Evolutionary conservation across 2,797 vertebrate genomes (phyloP).

Genomic region (Astyanax mexicanus): DNA sequence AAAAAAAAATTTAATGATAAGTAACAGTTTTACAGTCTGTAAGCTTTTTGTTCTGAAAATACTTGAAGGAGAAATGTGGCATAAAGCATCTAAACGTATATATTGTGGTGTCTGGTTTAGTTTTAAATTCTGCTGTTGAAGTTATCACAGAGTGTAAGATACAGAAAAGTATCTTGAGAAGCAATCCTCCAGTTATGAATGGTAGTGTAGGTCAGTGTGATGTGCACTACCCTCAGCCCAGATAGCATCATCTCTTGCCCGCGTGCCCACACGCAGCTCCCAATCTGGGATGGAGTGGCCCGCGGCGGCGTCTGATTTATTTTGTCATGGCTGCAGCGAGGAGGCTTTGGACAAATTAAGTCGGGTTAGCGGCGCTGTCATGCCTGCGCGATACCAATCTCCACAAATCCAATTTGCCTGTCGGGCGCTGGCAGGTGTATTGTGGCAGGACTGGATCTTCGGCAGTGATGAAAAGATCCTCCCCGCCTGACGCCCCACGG

Average conservation of each 20-base stretch:
- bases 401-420: conserved; percentile 77
- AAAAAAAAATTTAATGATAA: no score
- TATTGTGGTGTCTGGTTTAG: background rate
- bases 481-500: conserved; percentile 38
- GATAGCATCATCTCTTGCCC: conserved; percentile 2
- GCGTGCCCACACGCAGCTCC: background rate
- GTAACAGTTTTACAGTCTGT: no score
- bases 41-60: no score
- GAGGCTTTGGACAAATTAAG: conserved; percentile 74
- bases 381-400: conserved; percentile 74
- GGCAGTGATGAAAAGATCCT: conserved; percentile 54
- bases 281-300: conserved; percentile 30
- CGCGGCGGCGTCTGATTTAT: conserved; percentile 49
- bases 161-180: background rate
- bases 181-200: background rate
- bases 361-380: conserved; percentile 71
- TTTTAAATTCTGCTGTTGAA: background rate
- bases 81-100: background rate
- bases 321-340: conserved; percentile 39
- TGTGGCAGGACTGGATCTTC: conserved; percentile 60
- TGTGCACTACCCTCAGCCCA: background rate
- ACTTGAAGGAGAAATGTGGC: no score
- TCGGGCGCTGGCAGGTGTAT: conserved; percentile 58
- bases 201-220: background rate
- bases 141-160: background rate